Percentiles rank a stretch among this genome's conserved stretches.
Evolutionary conservation across 92 coral and sea anemone species (phyloP).

Genomic region (Phenganax subtilis): DNA sequence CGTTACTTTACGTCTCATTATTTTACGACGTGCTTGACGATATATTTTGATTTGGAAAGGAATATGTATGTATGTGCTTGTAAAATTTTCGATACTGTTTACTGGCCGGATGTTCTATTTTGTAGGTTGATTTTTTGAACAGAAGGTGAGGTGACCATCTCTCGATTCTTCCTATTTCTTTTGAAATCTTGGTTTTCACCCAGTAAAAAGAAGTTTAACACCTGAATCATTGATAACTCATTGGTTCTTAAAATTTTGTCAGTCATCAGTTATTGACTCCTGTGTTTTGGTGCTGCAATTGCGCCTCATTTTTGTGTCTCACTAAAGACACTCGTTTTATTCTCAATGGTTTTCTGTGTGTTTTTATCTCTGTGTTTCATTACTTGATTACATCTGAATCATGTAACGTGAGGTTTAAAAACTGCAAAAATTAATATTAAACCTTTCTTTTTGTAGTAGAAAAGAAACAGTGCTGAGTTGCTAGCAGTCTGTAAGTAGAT

Average conservation of each 20-base stretch:
- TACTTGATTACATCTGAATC: not conserved
- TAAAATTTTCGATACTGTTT: too few relatives aligned
- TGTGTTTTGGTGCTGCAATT: constrained; percentile 12
- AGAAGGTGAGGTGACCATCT: constrained; percentile 4
- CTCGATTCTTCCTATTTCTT: not conserved
- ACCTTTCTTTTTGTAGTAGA: not conserved
- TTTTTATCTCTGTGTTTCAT: constrained; percentile 3
- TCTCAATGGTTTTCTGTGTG: not conserved
- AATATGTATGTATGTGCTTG: too few relatives aligned
- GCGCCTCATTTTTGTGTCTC: constrained; percentile 14
- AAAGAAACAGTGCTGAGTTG: not conserved
- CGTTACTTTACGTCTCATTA: too few relatives aligned
- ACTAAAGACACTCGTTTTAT: constrained; percentile 3
- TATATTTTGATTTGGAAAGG: too few relatives aligned
- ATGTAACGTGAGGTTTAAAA: not conserved
- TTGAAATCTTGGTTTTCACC: not conserved
- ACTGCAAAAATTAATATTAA: constrained; percentile 1
- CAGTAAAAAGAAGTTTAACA: not conserved
- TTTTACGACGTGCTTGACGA: too few relatives aligned
- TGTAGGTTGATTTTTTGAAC: constrained; percentile 12
- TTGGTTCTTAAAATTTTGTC: not conserved
- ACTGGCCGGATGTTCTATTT: not conserved
- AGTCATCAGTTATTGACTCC: constrained; percentile 5
- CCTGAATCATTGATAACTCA: not conserved
- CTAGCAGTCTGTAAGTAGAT: not conserved